Conservation (phyloP, 2,888 invertebrate species). For the Quadroppia sp. region DNA sequence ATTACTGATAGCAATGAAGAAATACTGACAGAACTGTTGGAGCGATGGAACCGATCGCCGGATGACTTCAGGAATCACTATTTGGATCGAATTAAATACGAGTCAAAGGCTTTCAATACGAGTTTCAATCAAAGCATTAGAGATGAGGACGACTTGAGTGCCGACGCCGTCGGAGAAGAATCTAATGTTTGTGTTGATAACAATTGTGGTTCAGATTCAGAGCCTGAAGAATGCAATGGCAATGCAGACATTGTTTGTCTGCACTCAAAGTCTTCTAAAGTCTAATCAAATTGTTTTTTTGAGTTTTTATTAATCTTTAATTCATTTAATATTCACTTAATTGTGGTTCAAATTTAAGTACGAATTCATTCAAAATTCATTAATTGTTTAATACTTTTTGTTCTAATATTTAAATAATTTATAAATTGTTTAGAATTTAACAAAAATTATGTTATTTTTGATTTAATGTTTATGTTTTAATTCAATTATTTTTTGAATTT, state of each 20-base stretch:
- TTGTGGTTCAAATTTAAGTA: no score
- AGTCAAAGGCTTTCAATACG: neutral
- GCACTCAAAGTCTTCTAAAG: slow-evolving; percentile 7
- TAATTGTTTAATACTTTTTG: no score
- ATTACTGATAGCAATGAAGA: slow-evolving; percentile 22
- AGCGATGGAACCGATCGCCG: slow-evolving; percentile 15
- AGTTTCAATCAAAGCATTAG: slow-evolving; percentile 10
- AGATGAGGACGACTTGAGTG: slow-evolving; percentile 9
- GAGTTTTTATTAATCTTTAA: no score
- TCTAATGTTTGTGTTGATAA: neutral
- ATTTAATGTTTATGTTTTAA: slow-evolving; percentile 8
- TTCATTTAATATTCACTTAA: no score
- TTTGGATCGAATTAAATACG: neutral
- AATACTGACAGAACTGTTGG: slow-evolving; percentile 30
- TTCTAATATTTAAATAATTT: no score
- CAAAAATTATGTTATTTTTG: no score
- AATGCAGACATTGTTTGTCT: neutral
- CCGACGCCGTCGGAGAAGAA: neutral
- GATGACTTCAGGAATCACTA: slow-evolving; percentile 24
- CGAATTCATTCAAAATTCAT: no score
- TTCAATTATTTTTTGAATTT: slow-evolving; percentile 2
- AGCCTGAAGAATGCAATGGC: neutral
- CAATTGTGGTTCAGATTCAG: neutral
- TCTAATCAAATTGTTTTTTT: neutral
- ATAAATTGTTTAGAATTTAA: no score